Conservation (phyloP, 1,140 invertebrate genomes). For the Trichonephila clavata region DNA sequence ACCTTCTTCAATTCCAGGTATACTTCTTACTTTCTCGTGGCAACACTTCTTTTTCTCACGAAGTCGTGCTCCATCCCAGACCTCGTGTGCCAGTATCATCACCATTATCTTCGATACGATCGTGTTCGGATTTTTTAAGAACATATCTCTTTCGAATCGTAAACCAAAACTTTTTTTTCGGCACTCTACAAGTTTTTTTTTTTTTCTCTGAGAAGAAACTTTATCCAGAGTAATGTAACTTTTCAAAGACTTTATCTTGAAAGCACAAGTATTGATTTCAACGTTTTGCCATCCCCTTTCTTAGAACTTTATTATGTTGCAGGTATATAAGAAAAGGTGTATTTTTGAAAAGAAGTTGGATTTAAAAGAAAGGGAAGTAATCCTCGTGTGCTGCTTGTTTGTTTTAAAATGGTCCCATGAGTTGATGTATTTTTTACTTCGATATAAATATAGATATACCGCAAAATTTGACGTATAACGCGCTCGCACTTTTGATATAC, state of each 20-base stretch:
- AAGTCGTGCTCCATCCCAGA: not conserved
- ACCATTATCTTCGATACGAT: not conserved
- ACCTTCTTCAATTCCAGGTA: not conserved
- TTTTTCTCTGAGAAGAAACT: not conserved
- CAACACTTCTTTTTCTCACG: not conserved
- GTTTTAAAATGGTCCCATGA: no score
- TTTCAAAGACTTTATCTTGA: not conserved
- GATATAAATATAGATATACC: no score
- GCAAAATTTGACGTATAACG: no score
- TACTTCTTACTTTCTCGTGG: not conserved
- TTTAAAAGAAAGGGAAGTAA: no score
- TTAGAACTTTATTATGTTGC: no score
- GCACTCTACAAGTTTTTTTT: not conserved
- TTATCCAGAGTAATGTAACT: conserved; percentile 10
- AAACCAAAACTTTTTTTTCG: not conserved
- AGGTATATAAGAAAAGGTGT: no score
- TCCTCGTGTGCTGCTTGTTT: no score
- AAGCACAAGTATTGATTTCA: not conserved
- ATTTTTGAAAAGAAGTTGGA: no score
- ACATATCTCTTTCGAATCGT: not conserved
- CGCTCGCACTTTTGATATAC: no score
- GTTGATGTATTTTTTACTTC: no score
- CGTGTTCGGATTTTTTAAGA: not conserved
- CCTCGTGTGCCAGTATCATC: conserved; percentile 12
- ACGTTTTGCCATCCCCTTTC: no score